Conservation (phyloP, 2,113 vertebrate species). For the Cynopterus brachyotis region DNA sequence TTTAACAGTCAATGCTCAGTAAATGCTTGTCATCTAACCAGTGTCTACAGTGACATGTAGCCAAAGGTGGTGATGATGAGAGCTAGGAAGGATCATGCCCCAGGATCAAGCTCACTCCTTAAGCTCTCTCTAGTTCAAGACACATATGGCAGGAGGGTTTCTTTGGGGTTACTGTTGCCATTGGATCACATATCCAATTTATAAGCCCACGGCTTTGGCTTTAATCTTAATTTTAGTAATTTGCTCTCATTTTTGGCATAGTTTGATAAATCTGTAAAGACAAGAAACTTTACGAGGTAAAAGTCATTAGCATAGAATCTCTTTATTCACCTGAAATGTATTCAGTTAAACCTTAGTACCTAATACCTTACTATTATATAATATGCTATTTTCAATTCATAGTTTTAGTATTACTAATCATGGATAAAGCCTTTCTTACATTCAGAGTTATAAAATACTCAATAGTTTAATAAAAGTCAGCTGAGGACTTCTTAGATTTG, state of each 20-base stretch:
- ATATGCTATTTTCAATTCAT: background rate
- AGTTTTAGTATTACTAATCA: background rate
- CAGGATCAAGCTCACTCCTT: accelerated
- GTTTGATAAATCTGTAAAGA: background rate
- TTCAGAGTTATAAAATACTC: background rate
- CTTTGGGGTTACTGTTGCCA: too few species aligned
- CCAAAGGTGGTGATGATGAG: accelerated
- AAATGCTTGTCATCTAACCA: background rate
- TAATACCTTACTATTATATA: background rate
- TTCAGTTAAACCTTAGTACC: background rate
- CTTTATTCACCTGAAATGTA: background rate
- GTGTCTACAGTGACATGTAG: accelerated
- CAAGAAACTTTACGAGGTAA: background rate
- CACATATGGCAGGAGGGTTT: accelerated
- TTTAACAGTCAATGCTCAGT: background rate
- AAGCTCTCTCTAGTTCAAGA: background rate
- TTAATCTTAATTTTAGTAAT: background rate
- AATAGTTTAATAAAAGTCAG: background rate
- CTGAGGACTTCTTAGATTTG: background rate
- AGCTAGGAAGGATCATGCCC: accelerated
- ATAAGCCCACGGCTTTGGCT: background rate
- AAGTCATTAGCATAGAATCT: background rate
- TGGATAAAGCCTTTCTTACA: background rate
- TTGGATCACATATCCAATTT: background rate
- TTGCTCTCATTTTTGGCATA: background rate